A percentile compares a stretch with the other conserved stretches of the same genome.
These are phyloP conservation scores for Rousettus madagascariensis DNA, from an alignment of 2,797 vertebrate species.

Conservation along the genomic window DNA sequence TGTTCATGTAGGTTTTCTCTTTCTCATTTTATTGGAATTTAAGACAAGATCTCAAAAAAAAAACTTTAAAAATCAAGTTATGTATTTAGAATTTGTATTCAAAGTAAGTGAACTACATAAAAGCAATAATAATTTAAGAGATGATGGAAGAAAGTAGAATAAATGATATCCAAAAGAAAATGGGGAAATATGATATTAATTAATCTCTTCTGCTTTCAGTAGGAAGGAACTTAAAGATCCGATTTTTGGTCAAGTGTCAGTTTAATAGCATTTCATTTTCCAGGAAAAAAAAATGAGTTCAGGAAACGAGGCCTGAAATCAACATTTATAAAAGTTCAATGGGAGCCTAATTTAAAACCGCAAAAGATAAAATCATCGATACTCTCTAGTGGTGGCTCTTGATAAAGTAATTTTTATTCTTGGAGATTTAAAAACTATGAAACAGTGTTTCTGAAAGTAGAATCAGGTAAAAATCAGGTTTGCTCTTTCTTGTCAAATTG, in stretches of 20 bases:
- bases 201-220: background rate
- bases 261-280: background rate
- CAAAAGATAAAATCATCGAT: background rate
- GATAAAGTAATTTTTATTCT: background rate
- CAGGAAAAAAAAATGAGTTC: background rate
- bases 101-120: background rate
- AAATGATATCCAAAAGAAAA: background rate
- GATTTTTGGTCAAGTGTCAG: background rate
- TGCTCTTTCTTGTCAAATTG: background rate
- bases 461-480: background rate
- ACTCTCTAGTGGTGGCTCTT: background rate
- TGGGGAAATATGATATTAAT: background rate
- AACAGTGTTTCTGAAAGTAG: background rate
- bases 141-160: background rate
- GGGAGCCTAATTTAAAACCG: constrained; percentile 16
- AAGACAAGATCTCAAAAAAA: background rate
- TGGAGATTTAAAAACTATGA: background rate
- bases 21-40: background rate
- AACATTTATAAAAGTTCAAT: constrained; percentile 43
- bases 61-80: background rate
- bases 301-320: background rate
- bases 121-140: background rate
- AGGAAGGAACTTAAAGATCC: background rate
- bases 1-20: background rate
- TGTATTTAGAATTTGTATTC: background rate